Evolutionary conservation across 2,797 vertebrate species (phyloP).

Genomic region (Cossypha polioptera): DNA sequence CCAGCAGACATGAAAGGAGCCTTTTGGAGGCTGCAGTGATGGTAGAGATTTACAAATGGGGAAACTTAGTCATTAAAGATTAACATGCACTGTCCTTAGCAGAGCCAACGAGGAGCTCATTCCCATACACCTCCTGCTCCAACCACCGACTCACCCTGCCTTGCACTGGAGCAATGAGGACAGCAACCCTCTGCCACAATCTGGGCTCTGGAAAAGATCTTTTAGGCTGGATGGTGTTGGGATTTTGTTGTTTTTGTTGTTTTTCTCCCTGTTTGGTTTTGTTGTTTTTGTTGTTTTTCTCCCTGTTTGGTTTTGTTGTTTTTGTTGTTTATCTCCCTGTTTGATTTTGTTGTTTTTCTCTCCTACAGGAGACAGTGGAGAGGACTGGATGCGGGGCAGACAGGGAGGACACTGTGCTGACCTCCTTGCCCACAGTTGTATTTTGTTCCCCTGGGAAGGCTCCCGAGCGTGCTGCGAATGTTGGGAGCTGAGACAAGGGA

Average conservation of each 20-base stretch:
- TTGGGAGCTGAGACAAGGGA: not conserved
- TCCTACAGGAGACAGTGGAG: not conserved
- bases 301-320: no score
- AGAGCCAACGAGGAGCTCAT: not conserved
- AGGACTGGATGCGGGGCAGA: not conserved
- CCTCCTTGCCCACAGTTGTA: not conserved
- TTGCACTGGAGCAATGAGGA: not conserved
- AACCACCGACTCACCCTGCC: not conserved
- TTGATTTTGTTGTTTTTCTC: not conserved
- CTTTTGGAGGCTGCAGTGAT: not conserved
- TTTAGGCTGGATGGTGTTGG: not conserved
- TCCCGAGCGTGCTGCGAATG: accelerated
- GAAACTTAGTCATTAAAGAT: conserved; percentile 9
- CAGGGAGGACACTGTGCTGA: not conserved
- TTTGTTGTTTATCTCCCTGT: no score
- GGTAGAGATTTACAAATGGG: conserved; percentile 5
- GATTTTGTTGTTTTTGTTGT: not conserved
- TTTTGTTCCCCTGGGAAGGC: not conserved
- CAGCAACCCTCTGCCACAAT: not conserved
- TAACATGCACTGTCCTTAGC: not conserved
- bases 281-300: not conserved
- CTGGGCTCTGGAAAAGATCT: not conserved
- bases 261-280: not conserved
- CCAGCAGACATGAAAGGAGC: conserved; percentile 12
- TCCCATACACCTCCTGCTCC: not conserved